Evolutionary conservation across 1,140 invertebrate genomes (phyloP).

Genomic region (Eriocheir sinensis): DNA sequence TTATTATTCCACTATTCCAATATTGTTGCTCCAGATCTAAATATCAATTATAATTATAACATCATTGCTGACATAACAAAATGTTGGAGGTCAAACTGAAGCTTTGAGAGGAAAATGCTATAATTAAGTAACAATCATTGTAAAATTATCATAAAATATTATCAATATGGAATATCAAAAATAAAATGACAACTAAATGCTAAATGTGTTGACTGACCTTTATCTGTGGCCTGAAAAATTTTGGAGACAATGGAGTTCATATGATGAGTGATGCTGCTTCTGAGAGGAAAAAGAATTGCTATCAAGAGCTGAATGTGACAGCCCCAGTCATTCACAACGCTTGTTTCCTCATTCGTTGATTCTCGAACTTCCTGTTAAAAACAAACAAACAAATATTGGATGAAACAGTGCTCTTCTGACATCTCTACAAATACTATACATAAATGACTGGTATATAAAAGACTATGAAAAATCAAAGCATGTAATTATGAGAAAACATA

Average conservation of each 20-base stretch:
- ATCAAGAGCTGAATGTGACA: not conserved
- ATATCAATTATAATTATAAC: not conserved
- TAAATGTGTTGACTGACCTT: not conserved
- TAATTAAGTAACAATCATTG: no score
- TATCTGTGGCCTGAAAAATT: slow-evolving; percentile 10
- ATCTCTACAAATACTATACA: not conserved
- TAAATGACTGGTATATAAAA: no score
- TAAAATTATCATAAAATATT: no score
- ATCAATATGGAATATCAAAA: not conserved
- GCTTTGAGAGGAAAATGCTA: no score
- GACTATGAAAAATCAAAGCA: no score
- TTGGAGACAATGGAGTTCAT: not conserved
- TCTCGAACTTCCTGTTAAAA: not conserved
- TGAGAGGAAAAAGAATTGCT: slow-evolving; percentile 17
- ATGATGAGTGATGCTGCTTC: not conserved
- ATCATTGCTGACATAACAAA: not conserved
- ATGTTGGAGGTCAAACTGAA: no score
- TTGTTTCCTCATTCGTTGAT: not conserved
- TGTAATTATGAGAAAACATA: no score
- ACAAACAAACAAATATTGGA: not conserved
- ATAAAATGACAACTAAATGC: no score
- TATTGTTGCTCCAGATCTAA: no score
- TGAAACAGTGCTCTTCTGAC: not conserved
- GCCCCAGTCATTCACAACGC: slow-evolving; percentile 16
- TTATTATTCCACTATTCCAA: no score